Base-by-base conservation (phyloP, 2,113 vertebrate species). In the Carlito syrichta region DNA sequence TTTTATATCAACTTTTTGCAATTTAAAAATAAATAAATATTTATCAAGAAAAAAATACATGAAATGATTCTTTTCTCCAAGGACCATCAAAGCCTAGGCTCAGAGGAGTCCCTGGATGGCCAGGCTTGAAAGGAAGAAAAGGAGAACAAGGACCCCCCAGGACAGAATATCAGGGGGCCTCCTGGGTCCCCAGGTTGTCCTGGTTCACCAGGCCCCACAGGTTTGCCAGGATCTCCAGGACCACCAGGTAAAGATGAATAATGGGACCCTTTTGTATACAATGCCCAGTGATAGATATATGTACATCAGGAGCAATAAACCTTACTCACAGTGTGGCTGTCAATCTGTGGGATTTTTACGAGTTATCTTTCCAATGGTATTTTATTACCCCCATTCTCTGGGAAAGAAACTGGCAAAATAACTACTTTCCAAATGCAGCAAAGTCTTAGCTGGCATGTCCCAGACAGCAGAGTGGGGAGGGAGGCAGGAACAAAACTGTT, bases 141-240 rank as follows among this genome's bases (percentile, higher is more conserved):
- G 99, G 99, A 13, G 98, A 98, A 6, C 94, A 6, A 97, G 99
- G 99, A 76, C n/a, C 95, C 96, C 58, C 97, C 96, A 74, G 99
- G 99, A 2, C 62, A 84, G 45, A 96, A 94, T 25, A 54, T 77
- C 38, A 86, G 97, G 43, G 99, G 99, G 30, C 93, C 97, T 16
- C 97, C 58, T 1, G 99, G 99, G 91, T 13, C 74, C 27, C 97
- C 97, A 38, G 99, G 99, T 76, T 2, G 35, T 52, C 83, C 96
- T 77, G 99, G 99, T n/a, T 97, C 85, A n/a, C 98, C 98, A 96
- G 99, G 98, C 56, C 96, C 91, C 60, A 2, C 69, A 58, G 99
- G 99, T 19, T 74, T 94, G 13, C 98, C 98, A 2, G 99, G 99
- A 74, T 97, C 91, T 90, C 97, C 98, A 88, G 99, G 99, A 97